A percentile compares a stretch with the other conserved stretches of the same genome.
Evolutionary conservation across 2,113 vertebrate species (phyloP).

Genomic region (Pachypanchax playfairii): DNA sequence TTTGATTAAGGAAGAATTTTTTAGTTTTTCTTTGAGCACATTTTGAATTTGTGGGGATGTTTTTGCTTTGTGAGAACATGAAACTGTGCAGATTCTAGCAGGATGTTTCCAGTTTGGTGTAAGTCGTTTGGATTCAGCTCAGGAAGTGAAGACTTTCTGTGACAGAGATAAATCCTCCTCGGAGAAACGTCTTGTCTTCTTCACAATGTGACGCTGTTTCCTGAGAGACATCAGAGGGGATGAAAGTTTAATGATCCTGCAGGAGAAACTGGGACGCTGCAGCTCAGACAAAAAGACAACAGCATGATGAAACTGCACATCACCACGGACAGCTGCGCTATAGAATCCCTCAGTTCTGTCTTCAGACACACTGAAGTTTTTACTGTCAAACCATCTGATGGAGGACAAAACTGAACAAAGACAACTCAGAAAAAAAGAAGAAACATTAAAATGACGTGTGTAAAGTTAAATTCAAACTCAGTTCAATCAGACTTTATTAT

Average conservation of each 20-base stretch:
- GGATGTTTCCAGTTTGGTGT: background rate
- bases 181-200: background rate
- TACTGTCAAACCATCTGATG: background rate
- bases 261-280: slow-evolving; percentile 13
- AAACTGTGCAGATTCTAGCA: background rate
- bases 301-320: slow-evolving; percentile 4
- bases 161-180: background rate
- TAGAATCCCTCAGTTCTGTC: slow-evolving; percentile 5
- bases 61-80: background rate
- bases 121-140: background rate
- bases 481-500: too few species aligned
- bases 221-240: background rate
- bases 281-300: slow-evolving; percentile 10
- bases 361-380: background rate
- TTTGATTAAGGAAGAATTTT: background rate
- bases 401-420: background rate
- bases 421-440: background rate
- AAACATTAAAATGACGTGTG: background rate
- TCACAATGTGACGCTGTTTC: background rate
- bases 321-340: background rate
- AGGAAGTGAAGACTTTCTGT: background rate
- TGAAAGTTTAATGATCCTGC: slow-evolving; percentile 27
- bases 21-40: background rate
- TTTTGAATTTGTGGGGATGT: background rate
- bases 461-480: too few species aligned